Evolutionary conservation across 23 tunicate species (phyloP).

Genomic region (Aplidium turbinatum): DNA sequence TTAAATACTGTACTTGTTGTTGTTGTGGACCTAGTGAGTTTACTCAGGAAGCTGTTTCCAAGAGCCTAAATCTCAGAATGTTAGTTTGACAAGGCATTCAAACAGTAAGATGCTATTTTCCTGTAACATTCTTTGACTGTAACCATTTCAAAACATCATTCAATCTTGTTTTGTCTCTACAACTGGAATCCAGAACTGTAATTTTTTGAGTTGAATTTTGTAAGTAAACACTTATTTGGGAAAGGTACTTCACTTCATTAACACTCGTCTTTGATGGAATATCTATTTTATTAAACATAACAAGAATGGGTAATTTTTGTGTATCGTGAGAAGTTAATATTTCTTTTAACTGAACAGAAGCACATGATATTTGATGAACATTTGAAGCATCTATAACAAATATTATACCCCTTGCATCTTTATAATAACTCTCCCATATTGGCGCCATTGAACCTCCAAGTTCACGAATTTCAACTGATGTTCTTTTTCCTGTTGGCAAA

Average conservation of each 20-base stretch:
- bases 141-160: slow-evolving; percentile 52
- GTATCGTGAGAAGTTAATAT: slow-evolving; percentile 17
- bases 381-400: slow-evolving; percentile 71
- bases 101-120: too few species aligned
- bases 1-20: too few species aligned
- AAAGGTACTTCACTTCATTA: slow-evolving; percentile 51
- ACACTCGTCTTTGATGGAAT: slow-evolving; percentile 38
- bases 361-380: slow-evolving; percentile 44
- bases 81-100: too few species aligned
- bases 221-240: slow-evolving; percentile 21
- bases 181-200: slow-evolving; percentile 44
- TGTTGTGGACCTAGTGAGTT: too few species aligned
- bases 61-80: too few species aligned
- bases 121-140: too few species aligned
- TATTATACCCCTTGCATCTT: slow-evolving; percentile 51
- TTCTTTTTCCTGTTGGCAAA: slow-evolving; percentile 24
- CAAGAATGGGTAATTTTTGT: slow-evolving; percentile 32
- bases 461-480: slow-evolving; percentile 50
- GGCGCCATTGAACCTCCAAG: slow-evolving; percentile 89
- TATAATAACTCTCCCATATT: slow-evolving; percentile 75
- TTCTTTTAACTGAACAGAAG: slow-evolving; percentile 25
- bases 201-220: slow-evolving; percentile 4
- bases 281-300: slow-evolving; percentile 65
- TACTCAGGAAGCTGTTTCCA: too few species aligned
- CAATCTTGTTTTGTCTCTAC: slow-evolving; percentile 47